Conservation (phyloP, 2,797 vertebrate genomes). For the Anomalospiza imberbis region DNA sequence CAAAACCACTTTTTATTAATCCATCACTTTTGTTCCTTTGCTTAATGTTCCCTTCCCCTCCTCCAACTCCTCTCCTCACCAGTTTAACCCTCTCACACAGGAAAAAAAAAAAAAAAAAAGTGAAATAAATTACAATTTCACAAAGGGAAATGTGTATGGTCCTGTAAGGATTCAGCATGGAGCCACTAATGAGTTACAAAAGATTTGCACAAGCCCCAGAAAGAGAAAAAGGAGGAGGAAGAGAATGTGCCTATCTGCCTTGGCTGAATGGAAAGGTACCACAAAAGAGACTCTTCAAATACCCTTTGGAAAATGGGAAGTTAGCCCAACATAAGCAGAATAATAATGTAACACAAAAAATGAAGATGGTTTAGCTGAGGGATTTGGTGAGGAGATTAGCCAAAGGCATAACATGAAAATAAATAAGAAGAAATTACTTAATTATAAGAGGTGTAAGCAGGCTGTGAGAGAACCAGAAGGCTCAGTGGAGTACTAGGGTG, state of each 20-base stretch:
- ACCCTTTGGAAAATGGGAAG: neutral
- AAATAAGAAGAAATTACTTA: slow-evolving; percentile 62
- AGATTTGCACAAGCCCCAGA: neutral
- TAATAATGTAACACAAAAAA: slow-evolving; percentile 29
- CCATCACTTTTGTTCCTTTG: slow-evolving; percentile 10
- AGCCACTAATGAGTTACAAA: slow-evolving; percentile 25
- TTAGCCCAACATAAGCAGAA: slow-evolving; percentile 1
- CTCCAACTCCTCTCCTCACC: neutral
- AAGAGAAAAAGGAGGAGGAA: neutral
- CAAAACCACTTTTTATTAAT: neutral
- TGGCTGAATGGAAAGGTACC: slow-evolving; percentile 23
- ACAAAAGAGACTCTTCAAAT: slow-evolving; percentile 6
- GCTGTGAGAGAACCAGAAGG: slow-evolving; percentile 24
- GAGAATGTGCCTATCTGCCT: neutral
- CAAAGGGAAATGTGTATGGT: neutral
- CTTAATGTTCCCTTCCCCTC: neutral
- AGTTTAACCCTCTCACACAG: neutral
- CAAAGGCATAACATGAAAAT: slow-evolving; percentile 56
- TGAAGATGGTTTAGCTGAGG: slow-evolving; percentile 28
- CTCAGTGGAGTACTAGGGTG: slow-evolving; percentile 32
- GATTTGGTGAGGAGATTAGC: slow-evolving; percentile 49
- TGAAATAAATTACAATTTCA: neutral
- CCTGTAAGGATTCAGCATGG: neutral
- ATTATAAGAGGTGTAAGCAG: slow-evolving; percentile 41
- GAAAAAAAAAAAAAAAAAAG: neutral